These are phyloP conservation scores for Cantharis rustica DNA, from an alignment of 2,888 invertebrate species.

Conservation along the genomic window DNA sequence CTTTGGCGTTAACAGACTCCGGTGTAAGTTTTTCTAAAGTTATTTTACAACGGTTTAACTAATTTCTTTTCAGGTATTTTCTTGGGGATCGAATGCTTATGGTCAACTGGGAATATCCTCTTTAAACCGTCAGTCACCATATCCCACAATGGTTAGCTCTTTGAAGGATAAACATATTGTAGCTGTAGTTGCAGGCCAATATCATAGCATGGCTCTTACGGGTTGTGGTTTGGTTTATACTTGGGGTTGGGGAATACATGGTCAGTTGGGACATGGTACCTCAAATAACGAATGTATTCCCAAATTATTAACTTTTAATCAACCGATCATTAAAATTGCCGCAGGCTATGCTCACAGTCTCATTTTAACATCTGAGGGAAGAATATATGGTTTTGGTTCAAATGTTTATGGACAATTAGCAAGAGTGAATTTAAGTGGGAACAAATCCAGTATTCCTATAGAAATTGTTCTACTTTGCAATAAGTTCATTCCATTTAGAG, in stretches of 20 bases:
- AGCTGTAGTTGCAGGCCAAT: conserved; percentile 82
- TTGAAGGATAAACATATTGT: conserved; percentile 58
- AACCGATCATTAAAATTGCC: conserved; percentile 59
- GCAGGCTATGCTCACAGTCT: conserved; percentile 78
- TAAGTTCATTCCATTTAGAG: conserved; percentile 55
- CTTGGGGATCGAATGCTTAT: conserved; percentile 82
- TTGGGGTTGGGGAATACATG: conserved; percentile 97
- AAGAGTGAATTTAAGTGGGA: conserved; percentile 45
- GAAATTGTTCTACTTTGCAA: conserved; percentile 59
- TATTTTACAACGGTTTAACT: neutral
- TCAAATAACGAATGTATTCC: conserved; percentile 73
- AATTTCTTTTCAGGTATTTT: conserved; percentile 63
- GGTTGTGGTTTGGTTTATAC: conserved; percentile 79
- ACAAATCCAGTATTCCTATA: conserved; percentile 68
- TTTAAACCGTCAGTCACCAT: conserved; percentile 63
- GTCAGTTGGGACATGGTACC: conserved; percentile 85
- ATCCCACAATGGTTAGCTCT: conserved; percentile 68
- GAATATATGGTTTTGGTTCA: conserved; percentile 72
- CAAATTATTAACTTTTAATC: conserved; percentile 48
- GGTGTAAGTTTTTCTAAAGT: conserved; percentile 67
- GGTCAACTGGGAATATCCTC: conserved; percentile 83
- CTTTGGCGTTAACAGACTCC: conserved; percentile 84
- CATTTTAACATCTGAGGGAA: conserved; percentile 69
- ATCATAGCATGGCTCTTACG: conserved; percentile 85
- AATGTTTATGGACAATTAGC: conserved; percentile 83